These are phyloP conservation scores for Cheilosia variabilis DNA, from an alignment of 2,888 invertebrate species.

Conservation along the genomic window DNA sequence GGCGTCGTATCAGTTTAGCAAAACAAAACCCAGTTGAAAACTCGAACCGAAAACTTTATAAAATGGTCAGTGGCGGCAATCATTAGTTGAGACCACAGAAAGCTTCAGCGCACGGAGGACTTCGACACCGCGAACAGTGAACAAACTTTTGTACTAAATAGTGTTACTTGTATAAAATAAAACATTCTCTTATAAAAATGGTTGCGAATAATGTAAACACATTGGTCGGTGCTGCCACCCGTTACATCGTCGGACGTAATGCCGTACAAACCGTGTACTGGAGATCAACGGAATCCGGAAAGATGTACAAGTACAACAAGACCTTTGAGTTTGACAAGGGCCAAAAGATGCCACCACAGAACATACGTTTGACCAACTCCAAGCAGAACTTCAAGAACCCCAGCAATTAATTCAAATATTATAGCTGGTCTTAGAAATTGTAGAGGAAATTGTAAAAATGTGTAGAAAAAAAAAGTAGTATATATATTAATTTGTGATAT, in stretches of 20 bases:
- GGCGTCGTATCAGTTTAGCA: slow-evolving; percentile 10
- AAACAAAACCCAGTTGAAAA: slow-evolving; percentile 44
- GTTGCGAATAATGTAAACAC: slow-evolving; percentile 83
- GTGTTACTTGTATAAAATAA: slow-evolving; percentile 18
- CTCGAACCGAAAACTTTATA: slow-evolving; percentile 61
- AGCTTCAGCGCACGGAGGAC: slow-evolving; percentile 60
- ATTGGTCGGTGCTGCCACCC: slow-evolving; percentile 88
- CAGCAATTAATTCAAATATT: slow-evolving; percentile 14
- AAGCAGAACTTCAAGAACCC: slow-evolving; percentile 78
- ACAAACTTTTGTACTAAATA: not conserved
- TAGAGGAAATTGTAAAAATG: not conserved
- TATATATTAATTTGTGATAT: slow-evolving; percentile 45
- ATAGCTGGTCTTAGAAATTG: not conserved
- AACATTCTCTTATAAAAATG: slow-evolving; percentile 22
- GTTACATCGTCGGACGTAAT: slow-evolving; percentile 89
- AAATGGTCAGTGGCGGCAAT: slow-evolving; percentile 47
- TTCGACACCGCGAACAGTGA: slow-evolving; percentile 19
- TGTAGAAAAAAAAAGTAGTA: not conserved
- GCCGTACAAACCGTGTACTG: slow-evolving; percentile 91
- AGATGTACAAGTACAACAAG: slow-evolving; percentile 85
- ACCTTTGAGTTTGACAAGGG: slow-evolving; percentile 86
- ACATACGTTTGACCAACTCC: slow-evolving; percentile 82
- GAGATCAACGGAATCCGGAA: slow-evolving; percentile 85
- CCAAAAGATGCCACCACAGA: slow-evolving; percentile 83
- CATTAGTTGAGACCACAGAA: slow-evolving; percentile 58